These are phyloP conservation scores for Notamacropus eugenii DNA, from an alignment of 2,797 vertebrate species.

Conservation along the genomic window DNA sequence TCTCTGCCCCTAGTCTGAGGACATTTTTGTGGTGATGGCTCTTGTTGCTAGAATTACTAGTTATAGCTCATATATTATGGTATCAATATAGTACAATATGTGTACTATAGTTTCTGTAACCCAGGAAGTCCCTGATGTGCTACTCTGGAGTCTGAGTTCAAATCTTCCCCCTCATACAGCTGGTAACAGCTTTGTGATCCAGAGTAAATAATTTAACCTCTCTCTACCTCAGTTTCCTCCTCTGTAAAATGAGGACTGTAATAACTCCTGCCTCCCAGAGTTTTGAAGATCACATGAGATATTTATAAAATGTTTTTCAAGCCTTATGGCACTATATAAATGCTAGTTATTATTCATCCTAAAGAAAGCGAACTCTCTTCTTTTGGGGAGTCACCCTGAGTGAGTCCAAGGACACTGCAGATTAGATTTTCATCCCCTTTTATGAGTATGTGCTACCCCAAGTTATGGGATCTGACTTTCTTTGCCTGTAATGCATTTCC, in stretches of 20 bases:
- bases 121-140: background rate
- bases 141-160: background rate
- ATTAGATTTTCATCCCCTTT: background rate
- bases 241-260: background rate
- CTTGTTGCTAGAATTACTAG: background rate
- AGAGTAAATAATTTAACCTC: background rate
- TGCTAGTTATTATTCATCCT: background rate
- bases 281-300: background rate
- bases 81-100: constrained; percentile 25
- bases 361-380: background rate
- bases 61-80: background rate
- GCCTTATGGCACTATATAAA: background rate
- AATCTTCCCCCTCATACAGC: background rate
- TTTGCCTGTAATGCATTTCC: background rate
- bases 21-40: background rate
- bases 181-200: background rate
- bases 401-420: background rate
- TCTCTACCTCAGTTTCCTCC: background rate
- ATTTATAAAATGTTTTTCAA: background rate
- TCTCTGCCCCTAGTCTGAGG: background rate
- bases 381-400: background rate
- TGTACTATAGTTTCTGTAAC: background rate
- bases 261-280: background rate
- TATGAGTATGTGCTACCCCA: background rate
- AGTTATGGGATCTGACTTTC: background rate